These are phyloP conservation scores for Palaemon carinicauda DNA, from an alignment of 1,140 invertebrate species.

Conservation along the genomic window DNA sequence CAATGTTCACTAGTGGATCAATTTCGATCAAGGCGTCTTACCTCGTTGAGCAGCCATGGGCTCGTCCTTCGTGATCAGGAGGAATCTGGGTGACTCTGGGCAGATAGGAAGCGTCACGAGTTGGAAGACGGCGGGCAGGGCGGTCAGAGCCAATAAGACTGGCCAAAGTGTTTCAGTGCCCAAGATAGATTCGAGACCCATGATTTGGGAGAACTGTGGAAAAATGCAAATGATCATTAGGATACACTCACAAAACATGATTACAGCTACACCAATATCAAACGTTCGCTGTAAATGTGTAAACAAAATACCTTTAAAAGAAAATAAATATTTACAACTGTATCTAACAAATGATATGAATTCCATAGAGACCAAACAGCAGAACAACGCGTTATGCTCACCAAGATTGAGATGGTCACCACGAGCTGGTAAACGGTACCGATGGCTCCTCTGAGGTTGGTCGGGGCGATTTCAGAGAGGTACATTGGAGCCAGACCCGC, in stretches of 20 bases:
- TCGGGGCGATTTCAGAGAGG: constrained; percentile 85
- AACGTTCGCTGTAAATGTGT: too few species aligned
- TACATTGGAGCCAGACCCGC: constrained; percentile 89
- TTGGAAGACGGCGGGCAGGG: constrained; percentile 80
- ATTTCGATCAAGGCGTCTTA: too few species aligned
- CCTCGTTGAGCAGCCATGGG: constrained; percentile 79
- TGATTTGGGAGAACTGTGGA: constrained; percentile 73
- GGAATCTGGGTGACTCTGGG: constrained; percentile 89
- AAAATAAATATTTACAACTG: too few species aligned
- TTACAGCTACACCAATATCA: too few species aligned
- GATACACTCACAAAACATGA: not conserved
- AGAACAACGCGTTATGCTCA: constrained; percentile 7
- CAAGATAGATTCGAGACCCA: constrained; percentile 76
- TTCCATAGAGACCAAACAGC: too few species aligned
- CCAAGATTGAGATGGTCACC: constrained; percentile 86
- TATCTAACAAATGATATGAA: too few species aligned
- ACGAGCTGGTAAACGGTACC: constrained; percentile 89
- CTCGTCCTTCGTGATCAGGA: constrained; percentile 77
- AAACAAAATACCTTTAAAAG: too few species aligned
- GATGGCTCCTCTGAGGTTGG: constrained; percentile 80
- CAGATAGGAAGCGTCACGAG: constrained; percentile 78
- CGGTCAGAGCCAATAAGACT: constrained; percentile 75
- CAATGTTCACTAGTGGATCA: too few species aligned
- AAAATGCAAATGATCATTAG: constrained; percentile 41
- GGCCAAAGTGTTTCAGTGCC: constrained; percentile 77